Base-by-base conservation (phyloP, 2,113 vertebrate genomes). In the Tachycineta bicolor region DNA sequence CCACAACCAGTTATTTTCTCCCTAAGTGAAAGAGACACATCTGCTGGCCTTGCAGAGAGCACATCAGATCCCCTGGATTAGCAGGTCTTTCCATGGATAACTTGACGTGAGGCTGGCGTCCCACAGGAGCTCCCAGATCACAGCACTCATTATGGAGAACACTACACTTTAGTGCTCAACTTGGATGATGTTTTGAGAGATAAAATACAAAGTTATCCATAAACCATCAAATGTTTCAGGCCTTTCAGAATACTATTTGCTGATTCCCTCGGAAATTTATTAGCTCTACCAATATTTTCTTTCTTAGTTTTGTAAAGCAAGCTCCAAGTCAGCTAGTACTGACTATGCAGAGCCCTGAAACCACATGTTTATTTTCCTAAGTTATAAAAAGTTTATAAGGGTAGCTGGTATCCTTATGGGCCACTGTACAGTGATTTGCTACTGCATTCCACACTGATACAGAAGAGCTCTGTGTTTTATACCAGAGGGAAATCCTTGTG, bases 341-440 rank as follows among this genome's bases (percentile, higher is more conserved):
- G 97, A 94, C 96, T 98, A 97, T 98, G 97, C 96, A 96, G 97
- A 98, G 98, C 96, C 95, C 97, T 98, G 87, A 98, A 98, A 98
- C 98, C 98, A 96, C 98, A 98, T 98, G 97, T 98, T 98, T 98
- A 98, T 98, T 98, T 98, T 98, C 97, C 97, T 96, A 97, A 97
- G 97, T 98, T 98, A 98, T 98, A 98, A 98, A 98, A 98, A 97
- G 97, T 98, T 98, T 98, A 98, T 98, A 97, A 97, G 97, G 94
- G 97, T 98, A 97, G 96, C 97, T 96, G 97, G 98, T 96, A 98
- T 98, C 96, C 98, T 98, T 97, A 98, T 97, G 97, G 95, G 94
- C 94, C 97, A 97, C 98, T 96, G 97, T 77, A 81, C 97, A 97
- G 96, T 94, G 97, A 97, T 97, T 97, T 95, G 97, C 98, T 98